Conservation (phyloP, 1,140 invertebrate genomes). For the Pomacea maculata region DNA sequence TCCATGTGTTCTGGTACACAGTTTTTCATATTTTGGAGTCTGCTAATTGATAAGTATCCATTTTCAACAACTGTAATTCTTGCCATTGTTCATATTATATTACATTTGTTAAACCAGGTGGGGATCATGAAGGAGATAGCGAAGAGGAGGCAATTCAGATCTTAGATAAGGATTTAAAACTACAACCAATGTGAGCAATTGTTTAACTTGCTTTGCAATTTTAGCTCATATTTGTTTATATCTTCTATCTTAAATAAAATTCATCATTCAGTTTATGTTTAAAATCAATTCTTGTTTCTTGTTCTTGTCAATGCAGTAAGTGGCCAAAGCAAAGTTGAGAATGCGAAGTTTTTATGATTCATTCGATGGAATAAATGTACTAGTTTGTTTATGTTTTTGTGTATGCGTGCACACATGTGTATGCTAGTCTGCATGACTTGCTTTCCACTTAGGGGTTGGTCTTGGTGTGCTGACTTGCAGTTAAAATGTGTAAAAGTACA, state of each 20-base stretch:
- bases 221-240: background rate
- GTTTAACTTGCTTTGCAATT: background rate
- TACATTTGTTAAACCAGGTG: constrained; percentile 22
- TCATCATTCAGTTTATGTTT: background rate
- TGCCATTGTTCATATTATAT: too few species aligned
- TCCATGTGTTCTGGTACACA: too few species aligned
- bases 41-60: too few species aligned
- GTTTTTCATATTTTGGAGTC: too few species aligned
- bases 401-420: background rate
- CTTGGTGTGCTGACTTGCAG: background rate
- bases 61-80: too few species aligned
- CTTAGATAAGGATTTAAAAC: constrained; percentile 24
- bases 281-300: background rate
- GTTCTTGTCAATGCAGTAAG: background rate
- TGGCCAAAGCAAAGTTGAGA: background rate
- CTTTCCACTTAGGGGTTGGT: background rate
- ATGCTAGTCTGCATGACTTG: background rate
- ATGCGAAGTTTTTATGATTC: background rate
- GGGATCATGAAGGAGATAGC: constrained; percentile 36
- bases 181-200: background rate
- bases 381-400: background rate
- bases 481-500: too few species aligned
- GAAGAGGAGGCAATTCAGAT: constrained; percentile 40
- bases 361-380: background rate
- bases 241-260: background rate